phyloP scores from a whole-genome alignment of 1,140 invertebrate genomes.

The Colletes latitarsis region DNA sequence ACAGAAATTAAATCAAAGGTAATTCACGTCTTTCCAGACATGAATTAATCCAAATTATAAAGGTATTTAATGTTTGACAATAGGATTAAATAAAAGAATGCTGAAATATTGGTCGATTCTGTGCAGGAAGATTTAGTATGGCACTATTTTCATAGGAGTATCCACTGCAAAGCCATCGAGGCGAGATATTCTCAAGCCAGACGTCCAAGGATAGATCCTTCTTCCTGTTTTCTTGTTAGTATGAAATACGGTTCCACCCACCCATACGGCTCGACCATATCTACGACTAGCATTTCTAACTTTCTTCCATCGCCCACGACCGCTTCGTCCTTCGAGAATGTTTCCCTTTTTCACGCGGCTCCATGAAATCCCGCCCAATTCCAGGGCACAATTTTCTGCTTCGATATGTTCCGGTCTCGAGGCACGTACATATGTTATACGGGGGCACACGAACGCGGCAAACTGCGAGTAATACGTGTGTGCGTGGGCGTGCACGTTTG shows the following conservation, averaged over 20 bases:
- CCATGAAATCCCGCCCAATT: conserved; percentile 54
- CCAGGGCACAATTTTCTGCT: conserved; percentile 57
- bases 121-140: too few species aligned
- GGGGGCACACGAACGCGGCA: background rate
- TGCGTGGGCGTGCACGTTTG: background rate
- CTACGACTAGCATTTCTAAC: conserved; percentile 1
- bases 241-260: conserved; percentile 23
- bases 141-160: background rate
- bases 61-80: too few species aligned
- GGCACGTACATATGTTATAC: conserved; percentile 36
- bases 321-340: conserved; percentile 9
- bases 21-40: too few species aligned
- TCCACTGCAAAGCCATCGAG: background rate
- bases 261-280: background rate
- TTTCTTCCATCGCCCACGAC: background rate
- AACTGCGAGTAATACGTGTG: background rate
- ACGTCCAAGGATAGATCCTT: background rate
- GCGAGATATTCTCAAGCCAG: background rate
- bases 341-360: conserved; percentile 18
- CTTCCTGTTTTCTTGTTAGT: conserved; percentile 19
- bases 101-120: background rate
- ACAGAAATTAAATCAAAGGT: too few species aligned
- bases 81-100: too few species aligned
- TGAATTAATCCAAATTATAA: too few species aligned
- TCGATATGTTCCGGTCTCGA: conserved; percentile 54